Conservation (phyloP, 2,797 vertebrate genomes). For the Mycteria americana region DNA sequence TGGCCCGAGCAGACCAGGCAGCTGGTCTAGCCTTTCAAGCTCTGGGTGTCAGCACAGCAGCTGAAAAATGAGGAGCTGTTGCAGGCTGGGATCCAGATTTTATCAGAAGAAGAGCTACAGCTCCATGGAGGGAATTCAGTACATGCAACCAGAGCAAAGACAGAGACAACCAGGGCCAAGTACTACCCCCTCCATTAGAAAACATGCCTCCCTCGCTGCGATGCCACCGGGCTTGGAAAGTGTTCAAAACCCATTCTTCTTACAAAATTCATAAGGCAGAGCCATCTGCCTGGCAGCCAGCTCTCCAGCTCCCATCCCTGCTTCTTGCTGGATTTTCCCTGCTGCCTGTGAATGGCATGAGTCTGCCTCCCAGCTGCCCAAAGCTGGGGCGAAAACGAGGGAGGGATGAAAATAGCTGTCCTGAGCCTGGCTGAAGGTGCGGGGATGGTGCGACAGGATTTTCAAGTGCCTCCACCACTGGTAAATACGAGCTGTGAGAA, state of each 20-base stretch:
- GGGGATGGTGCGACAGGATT: not conserved
- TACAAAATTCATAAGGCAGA: slow-evolving; percentile 6
- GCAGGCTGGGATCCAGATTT: not conserved
- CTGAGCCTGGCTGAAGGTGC: not conserved
- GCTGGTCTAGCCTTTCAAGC: not conserved
- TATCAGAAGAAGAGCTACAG: not conserved
- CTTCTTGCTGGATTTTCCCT: not conserved
- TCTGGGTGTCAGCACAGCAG: not conserved
- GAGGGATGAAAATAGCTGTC: not conserved
- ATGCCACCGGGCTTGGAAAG: not conserved
- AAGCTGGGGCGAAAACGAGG: fast-evolving
- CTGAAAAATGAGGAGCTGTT: not conserved
- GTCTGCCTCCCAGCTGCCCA: not conserved
- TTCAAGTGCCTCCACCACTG: not conserved
- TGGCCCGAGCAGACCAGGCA: not conserved
- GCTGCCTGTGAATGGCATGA: not conserved
- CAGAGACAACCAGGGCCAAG: not conserved
- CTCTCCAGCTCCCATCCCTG: not conserved
- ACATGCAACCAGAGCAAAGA: not conserved
- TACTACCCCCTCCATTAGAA: not conserved
- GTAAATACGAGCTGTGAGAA: fast-evolving
- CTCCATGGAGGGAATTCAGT: not conserved
- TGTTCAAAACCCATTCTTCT: not conserved
- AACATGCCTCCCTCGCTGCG: not conserved
- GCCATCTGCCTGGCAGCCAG: slow-evolving; percentile 18